phyloP scores from a whole-genome alignment of 2,797 vertebrate species.

The Sylvia borin region DNA sequence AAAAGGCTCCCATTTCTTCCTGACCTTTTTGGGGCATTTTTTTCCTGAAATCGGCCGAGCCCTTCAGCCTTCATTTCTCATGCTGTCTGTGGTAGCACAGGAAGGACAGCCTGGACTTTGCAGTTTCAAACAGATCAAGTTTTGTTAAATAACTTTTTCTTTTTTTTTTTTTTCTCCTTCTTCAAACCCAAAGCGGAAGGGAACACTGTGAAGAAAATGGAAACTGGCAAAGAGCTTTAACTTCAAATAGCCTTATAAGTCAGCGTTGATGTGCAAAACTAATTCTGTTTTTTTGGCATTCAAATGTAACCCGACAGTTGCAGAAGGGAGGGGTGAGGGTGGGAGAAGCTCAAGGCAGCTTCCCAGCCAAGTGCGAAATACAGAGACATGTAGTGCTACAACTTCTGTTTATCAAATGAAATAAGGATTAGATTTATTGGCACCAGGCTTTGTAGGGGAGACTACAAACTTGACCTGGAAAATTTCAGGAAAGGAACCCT shows the following conservation, averaged over 20 bases:
- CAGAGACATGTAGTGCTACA: fast-evolving
- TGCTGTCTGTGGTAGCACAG: slow-evolving; percentile 74
- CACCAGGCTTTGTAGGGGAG: background rate
- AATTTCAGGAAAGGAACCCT: background rate
- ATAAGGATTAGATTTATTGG: background rate
- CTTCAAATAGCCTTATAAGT: slow-evolving; percentile 61
- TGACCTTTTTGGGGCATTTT: slow-evolving; percentile 80
- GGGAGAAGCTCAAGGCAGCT: background rate
- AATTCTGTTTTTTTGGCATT: slow-evolving; percentile 18
- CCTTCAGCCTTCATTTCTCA: slow-evolving; percentile 73
- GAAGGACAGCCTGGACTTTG: slow-evolving; percentile 75
- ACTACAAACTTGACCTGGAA: background rate
- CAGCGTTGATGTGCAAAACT: slow-evolving; percentile 6
- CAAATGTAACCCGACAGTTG: slow-evolving; percentile 17
- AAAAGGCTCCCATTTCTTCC: slow-evolving; percentile 85
- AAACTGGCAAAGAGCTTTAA: slow-evolving; percentile 67
- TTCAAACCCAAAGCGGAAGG: slow-evolving; percentile 66
- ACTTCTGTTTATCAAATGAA: background rate
- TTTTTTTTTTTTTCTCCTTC: background rate
- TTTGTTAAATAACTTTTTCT: slow-evolving; percentile 69
- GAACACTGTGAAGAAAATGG: slow-evolving; percentile 71
- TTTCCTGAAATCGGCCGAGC: slow-evolving; percentile 65
- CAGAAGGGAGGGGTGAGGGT: background rate
- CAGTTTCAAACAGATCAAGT: slow-evolving; percentile 82
- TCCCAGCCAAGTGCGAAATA: background rate